These are phyloP conservation scores for Siderastrea radians DNA, from an alignment of 92 coral and sea anemone species.

Conservation along the genomic window DNA sequence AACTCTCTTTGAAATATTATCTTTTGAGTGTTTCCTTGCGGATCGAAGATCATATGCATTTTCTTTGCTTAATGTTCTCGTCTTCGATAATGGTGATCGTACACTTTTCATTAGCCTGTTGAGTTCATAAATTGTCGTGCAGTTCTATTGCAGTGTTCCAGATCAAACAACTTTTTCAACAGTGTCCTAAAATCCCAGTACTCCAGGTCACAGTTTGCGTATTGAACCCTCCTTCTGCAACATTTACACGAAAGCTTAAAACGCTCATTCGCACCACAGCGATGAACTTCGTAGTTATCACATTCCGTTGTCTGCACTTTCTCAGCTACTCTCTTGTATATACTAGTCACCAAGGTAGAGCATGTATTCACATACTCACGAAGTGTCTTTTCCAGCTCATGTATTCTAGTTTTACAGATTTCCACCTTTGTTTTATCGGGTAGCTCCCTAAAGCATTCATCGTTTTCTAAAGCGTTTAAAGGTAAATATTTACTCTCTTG, in stretches of 20 bases:
- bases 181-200: conserved; percentile 66
- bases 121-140: conserved; percentile 59
- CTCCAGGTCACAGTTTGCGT: conserved; percentile 66
- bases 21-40: too few species aligned
- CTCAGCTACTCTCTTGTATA: conserved; percentile 67
- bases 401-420: conserved; percentile 63
- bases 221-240: conserved; percentile 80
- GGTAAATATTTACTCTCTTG: conserved; percentile 70
- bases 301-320: conserved; percentile 58
- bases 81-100: background rate
- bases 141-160: conserved; percentile 66
- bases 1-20: too few species aligned
- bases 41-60: too few species aligned
- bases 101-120: background rate
- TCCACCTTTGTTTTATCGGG: conserved; percentile 72
- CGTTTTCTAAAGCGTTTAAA: conserved; percentile 53
- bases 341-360: conserved; percentile 52
- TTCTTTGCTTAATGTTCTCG: background rate
- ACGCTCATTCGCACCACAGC: conserved; percentile 60
- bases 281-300: conserved; percentile 70
- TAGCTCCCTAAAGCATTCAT: conserved; percentile 61
- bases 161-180: conserved; percentile 74
- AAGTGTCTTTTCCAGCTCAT: conserved; percentile 77
- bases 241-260: conserved; percentile 84
- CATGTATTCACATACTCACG: conserved; percentile 76